Evolutionary conservation across 2,113 vertebrate genomes (phyloP), one percentile per base, ranked within the genome.

Genomic region (Periophthalmodon schlosseri): DNA sequence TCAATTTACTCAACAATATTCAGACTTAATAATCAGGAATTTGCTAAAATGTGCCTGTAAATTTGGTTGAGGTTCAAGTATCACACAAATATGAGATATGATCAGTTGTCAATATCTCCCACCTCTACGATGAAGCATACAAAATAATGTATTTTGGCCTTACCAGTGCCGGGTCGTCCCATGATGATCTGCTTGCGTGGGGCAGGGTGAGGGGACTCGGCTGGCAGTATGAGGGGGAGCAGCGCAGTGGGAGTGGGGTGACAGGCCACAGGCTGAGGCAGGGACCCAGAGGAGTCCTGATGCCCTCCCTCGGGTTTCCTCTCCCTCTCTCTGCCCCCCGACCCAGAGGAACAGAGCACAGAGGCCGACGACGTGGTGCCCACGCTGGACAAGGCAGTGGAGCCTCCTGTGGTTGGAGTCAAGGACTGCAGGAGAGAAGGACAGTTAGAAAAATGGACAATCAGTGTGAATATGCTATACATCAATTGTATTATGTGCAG

Each of bases 121-220:
- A n/a, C n/a, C n/a, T n/a, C n/a, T n/a, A n/a, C n/a, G 36, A 39
- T 39, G 36, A 18, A 50, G 4, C 49, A 6, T 39, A 39, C 36
- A 39, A 7, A 39, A 7, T 44, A 1, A 16, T 52, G 49, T 20
- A 7, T 21, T 56, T 56, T 20, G 52, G 52, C 16, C 60, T 93
- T 94, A 97, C 96, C 96, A 69, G 96, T 97, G 63, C 96, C 96
- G 1, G 96, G 96, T 3, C 96, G 93, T 73, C 96, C 96, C 95
- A 97, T 97, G 92, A 97, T 97, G 87, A 97, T 96, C 74, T 97
- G 96, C 87, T 96, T 97, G 91, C 95, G 95, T 7, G 96, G 96
- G 8, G 94, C 93, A 1, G 96, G 96, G 82, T 96, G 95, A 8
- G 94, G 92, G 23, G 96, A 95, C 80, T 95, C 95, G 7, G 95